Conservation (phyloP, 1,140 invertebrate genomes). For the Drosophila santomea region DNA sequence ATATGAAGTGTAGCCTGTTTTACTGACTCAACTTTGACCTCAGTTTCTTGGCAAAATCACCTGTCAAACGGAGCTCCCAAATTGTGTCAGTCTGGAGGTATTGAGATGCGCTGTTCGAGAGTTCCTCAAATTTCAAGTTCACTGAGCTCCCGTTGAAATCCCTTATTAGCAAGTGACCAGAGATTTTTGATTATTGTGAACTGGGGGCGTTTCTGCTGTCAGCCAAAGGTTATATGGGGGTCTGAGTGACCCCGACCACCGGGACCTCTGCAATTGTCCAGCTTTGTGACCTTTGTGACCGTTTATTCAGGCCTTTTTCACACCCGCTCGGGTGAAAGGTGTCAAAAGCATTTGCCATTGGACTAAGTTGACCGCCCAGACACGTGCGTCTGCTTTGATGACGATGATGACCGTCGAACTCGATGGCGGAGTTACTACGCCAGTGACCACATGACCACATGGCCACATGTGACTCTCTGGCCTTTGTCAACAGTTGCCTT, state of each 20-base stretch:
- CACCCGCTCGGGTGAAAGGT: conserved; percentile 50
- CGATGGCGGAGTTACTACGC: conserved; percentile 14
- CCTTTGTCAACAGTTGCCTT: conserved; percentile 80
- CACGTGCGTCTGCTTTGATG: conserved; percentile 75
- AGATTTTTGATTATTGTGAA: conserved; percentile 54
- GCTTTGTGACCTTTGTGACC: conserved; percentile 71
- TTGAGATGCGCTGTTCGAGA: conserved; percentile 5
- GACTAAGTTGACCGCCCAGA: conserved; percentile 53
- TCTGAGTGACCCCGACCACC: conserved; percentile 36
- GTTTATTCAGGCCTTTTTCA: conserved; percentile 48
- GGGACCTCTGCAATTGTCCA: conserved; percentile 62
- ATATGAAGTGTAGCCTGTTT: too few relatives aligned
- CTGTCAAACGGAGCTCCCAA: neutral
- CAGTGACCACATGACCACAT: conserved; percentile 8
- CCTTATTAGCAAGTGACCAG: conserved; percentile 31
- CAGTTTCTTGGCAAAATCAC: conserved; percentile 4
- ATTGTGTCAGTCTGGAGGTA: neutral
- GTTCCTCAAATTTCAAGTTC: conserved; percentile 38
- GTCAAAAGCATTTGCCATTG: conserved; percentile 75
- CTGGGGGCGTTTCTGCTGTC: conserved; percentile 41
- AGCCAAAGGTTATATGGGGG: conserved; percentile 22
- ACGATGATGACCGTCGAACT: conserved; percentile 54
- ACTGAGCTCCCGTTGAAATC: conserved; percentile 32
- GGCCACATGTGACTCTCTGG: conserved; percentile 53
- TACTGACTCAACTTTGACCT: neutral